Conservation (phyloP, 2,797 vertebrate species). For the Numenius phaeopus region DNA sequence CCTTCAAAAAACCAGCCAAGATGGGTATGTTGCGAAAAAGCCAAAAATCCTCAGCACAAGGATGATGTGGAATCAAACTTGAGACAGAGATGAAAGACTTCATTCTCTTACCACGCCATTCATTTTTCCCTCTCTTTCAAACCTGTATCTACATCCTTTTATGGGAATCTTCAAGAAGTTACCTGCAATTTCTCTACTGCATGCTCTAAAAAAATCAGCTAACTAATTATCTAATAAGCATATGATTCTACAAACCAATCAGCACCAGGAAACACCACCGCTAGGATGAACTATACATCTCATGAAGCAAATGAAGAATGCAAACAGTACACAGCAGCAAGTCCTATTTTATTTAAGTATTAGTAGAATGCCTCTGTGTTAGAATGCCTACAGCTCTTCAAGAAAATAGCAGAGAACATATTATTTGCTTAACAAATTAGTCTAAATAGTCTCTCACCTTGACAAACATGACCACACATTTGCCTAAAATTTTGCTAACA, state of each 20-base stretch:
- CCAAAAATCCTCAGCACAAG: background rate
- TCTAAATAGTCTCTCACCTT: constrained; percentile 86
- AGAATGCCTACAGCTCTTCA: background rate
- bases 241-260: background rate
- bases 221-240: background rate
- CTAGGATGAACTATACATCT: background rate
- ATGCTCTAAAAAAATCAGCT: background rate
- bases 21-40: background rate
- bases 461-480: constrained; percentile 99
- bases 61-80: background rate
- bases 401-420: background rate
- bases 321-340: background rate
- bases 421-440: background rate
- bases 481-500: constrained; percentile 96
- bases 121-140: background rate
- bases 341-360: background rate
- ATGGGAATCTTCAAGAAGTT: background rate
- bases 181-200: background rate
- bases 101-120: background rate
- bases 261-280: background rate
- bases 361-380: background rate
- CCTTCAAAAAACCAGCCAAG: background rate
- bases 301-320: background rate
- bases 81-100: background rate
- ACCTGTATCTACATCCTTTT: background rate